Percentiles rank a stretch among this genome's conserved stretches.
Conservation (phyloP, 2,113 vertebrate genomes). For the Chiloscyllium plagiosum region DNA sequence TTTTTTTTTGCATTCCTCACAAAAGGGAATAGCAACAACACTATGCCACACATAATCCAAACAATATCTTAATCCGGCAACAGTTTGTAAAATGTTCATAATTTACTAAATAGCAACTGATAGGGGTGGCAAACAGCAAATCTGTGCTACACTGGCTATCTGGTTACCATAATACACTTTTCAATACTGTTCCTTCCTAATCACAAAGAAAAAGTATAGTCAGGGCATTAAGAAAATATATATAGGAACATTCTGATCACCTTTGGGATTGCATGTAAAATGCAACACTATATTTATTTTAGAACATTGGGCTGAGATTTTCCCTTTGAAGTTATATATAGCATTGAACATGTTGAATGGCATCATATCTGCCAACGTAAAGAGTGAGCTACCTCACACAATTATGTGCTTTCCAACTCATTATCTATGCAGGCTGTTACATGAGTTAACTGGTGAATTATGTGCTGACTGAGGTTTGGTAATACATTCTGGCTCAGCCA, state of each 20-base stretch:
- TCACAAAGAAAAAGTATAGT: not conserved
- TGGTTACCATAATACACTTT: not conserved
- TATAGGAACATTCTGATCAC: not conserved
- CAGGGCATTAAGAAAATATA: not conserved
- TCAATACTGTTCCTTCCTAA: not conserved
- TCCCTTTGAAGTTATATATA: too few relatives aligned
- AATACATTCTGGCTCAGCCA: too few relatives aligned
- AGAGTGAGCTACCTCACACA: too few relatives aligned
- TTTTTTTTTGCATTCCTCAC: not conserved
- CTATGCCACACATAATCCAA: not conserved
- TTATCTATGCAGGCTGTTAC: too few relatives aligned
- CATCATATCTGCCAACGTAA: too few relatives aligned
- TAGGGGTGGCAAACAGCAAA: not conserved
- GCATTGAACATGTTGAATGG: too few relatives aligned
- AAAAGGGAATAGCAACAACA: not conserved
- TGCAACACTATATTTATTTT: not conserved
- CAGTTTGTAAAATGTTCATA: not conserved
- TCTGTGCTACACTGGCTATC: not conserved
- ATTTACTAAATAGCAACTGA: not conserved
- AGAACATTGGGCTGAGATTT: too few relatives aligned
- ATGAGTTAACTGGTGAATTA: too few relatives aligned
- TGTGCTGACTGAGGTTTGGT: too few relatives aligned
- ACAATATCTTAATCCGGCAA: not conserved
- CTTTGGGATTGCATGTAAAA: not conserved
- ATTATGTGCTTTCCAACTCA: too few relatives aligned